phyloP scores from a whole-genome alignment of 2,113 vertebrate genomes.

The Ibidorhyncha struthersii region DNA sequence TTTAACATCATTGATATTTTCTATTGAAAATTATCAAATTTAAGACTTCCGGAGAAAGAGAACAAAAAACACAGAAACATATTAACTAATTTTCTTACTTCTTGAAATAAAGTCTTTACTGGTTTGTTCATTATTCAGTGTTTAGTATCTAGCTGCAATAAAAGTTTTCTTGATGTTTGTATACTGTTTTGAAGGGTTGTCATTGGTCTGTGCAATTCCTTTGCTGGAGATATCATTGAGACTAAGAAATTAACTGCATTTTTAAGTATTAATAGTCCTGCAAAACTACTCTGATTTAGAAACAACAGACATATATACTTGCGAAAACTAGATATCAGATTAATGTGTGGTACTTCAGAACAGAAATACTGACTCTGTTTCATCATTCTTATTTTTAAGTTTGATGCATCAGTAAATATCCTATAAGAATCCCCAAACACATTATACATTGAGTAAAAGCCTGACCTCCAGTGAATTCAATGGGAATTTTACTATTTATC shows the following conservation, averaged over 20 bases:
- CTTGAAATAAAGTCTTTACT: background rate
- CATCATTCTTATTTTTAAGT: background rate
- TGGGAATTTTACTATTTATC: background rate
- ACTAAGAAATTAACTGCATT: background rate
- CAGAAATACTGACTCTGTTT: background rate
- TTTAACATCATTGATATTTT: background rate
- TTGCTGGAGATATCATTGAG: background rate
- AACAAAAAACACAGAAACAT: background rate
- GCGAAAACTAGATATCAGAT: background rate
- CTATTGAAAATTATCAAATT: background rate
- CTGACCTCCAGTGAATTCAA: background rate
- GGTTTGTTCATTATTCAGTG: background rate
- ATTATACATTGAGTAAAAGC: background rate
- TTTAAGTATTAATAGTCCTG: background rate
- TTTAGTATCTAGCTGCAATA: background rate
- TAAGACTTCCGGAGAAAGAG: background rate
- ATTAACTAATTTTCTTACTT: background rate
- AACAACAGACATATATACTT: background rate
- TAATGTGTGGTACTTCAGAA: background rate
- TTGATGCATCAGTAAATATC: background rate
- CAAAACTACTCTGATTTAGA: background rate
- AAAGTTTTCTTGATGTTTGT: background rate
- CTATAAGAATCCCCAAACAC: background rate
- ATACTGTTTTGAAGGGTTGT: background rate
- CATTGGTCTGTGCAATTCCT: background rate